These are phyloP conservation scores for Eupleurogrammus muticus DNA, from an alignment of 2,797 vertebrate species.

Conservation along the genomic window DNA sequence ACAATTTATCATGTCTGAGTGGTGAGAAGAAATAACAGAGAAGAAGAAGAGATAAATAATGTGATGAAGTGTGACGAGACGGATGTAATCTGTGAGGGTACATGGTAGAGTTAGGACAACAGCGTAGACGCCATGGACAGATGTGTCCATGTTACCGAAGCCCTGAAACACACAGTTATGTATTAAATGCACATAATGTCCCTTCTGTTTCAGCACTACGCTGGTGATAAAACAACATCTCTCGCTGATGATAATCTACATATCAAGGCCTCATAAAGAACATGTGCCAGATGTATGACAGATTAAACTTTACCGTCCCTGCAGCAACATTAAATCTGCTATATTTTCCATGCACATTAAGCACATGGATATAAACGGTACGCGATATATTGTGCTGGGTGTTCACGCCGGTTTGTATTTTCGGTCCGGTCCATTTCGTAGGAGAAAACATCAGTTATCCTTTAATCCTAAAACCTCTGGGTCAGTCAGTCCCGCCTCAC, in stretches of 20 bases:
- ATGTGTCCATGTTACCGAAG: neutral
- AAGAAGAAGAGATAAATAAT: neutral
- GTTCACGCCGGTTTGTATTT: neutral
- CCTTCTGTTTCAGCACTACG: conserved; percentile 19
- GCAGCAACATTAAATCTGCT: conserved; percentile 34
- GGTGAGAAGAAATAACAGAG: neutral
- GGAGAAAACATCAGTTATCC: conserved; percentile 13
- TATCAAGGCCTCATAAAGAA: conserved; percentile 35
- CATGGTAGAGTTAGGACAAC: neutral
- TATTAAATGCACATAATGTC: conserved; percentile 2
- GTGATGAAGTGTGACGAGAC: neutral
- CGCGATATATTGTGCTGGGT: neutral
- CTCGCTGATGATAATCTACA: conserved; percentile 24
- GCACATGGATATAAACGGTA: neutral
- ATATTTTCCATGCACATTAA: conserved; percentile 4
- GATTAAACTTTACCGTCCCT: conserved; percentile 39
- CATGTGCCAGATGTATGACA: conserved; percentile 48
- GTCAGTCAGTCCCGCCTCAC: conserved; percentile 13
- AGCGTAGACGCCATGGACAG: neutral
- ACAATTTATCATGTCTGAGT: neutral
- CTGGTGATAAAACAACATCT: conserved; percentile 25
- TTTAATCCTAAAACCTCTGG: conserved; percentile 43
- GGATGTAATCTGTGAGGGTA: neutral
- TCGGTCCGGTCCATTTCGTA: conserved; percentile 10
- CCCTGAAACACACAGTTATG: neutral